These are phyloP conservation scores for Orchesellides sinensis DNA, from an alignment of 2,888 invertebrate species.

Conservation along the genomic window DNA sequence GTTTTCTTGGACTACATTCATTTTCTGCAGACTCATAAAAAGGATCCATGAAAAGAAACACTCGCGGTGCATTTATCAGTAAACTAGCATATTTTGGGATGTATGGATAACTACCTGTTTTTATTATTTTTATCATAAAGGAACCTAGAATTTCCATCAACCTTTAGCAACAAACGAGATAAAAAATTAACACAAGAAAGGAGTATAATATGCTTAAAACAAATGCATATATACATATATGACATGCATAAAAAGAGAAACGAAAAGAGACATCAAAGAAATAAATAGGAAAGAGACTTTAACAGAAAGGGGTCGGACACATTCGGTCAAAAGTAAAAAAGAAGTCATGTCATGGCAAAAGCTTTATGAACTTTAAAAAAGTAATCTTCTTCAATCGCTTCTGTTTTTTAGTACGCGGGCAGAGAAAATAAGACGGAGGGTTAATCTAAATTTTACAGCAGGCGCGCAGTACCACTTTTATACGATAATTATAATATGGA, in stretches of 20 bases:
- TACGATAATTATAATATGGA: not conserved
- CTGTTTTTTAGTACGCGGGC: not conserved
- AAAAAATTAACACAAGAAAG: slow-evolving; percentile 32
- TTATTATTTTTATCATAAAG: slow-evolving; percentile 23
- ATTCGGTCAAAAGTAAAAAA: not conserved
- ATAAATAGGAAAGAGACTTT: not conserved
- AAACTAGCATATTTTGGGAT: not conserved
- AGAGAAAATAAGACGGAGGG: too few species aligned
- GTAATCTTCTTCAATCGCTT: not conserved
- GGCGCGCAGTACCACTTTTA: too few species aligned
- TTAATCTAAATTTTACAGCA: slow-evolving; percentile 13
- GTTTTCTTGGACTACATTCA: slow-evolving; percentile 1
- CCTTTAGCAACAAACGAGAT: not conserved
- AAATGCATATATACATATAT: not conserved
- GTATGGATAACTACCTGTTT: not conserved
- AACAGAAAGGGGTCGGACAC: not conserved
- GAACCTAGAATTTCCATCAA: not conserved
- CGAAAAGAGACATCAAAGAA: slow-evolving; percentile 55
- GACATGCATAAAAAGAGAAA: slow-evolving; percentile 12
- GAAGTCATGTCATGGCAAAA: slow-evolving; percentile 14
- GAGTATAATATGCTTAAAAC: too few species aligned
- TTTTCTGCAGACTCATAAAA: slow-evolving; percentile 37
- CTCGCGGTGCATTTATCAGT: too few species aligned
- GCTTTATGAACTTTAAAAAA: not conserved
- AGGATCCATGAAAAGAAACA: too few species aligned